A percentile compares a stretch with the other conserved stretches of the same genome.
phyloP scores from a whole-genome alignment of 64 coral and sea anemone genomes.

The Montipora cactus region DNA sequence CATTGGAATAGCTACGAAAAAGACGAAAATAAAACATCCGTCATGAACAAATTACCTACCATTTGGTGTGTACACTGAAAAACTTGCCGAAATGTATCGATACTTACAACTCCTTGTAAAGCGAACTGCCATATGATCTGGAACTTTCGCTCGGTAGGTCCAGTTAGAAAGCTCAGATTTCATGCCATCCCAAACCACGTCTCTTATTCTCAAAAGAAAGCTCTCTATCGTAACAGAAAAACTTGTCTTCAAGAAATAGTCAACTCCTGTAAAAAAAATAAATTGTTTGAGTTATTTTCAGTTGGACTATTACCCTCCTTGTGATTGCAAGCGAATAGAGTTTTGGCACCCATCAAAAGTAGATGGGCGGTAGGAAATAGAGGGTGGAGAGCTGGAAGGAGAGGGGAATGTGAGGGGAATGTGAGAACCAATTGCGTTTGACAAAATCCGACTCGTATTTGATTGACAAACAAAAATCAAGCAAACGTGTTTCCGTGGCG shows the following conservation, averaged over 20 bases:
- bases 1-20: slow-evolving; percentile 76
- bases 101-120: slow-evolving; percentile 80
- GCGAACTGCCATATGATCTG: slow-evolving; percentile 74
- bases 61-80: background rate
- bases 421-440: background rate
- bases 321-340: no score
- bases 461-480: background rate
- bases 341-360: no score
- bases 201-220: slow-evolving; percentile 80
- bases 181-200: slow-evolving; percentile 82
- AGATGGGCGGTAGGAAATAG: no score
- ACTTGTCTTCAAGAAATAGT: slow-evolving; percentile 87
- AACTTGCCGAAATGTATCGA: background rate
- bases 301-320: no score
- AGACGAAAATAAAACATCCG: background rate
- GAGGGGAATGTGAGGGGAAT: no score
- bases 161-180: slow-evolving; percentile 88
- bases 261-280: slow-evolving; percentile 51
- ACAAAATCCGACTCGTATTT: background rate
- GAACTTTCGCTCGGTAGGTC: slow-evolving; percentile 79
- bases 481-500: no score
- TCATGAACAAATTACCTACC: background rate
- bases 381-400: no score
- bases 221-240: slow-evolving; percentile 92
- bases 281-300: no score